phyloP scores from a whole-genome alignment of 2,888 invertebrate species.

The Drosophila quinaria region DNA sequence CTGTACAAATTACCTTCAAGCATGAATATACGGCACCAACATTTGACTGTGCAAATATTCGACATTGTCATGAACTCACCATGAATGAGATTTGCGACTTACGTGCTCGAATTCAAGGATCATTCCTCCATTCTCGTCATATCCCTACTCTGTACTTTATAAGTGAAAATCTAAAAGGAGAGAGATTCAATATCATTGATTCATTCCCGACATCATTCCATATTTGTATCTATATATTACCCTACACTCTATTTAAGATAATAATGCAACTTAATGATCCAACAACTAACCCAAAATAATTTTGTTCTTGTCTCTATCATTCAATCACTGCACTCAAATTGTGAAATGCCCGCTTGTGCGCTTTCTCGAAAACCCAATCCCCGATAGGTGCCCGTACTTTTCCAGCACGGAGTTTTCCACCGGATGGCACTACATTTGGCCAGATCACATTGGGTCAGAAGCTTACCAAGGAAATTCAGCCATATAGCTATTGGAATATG shows the following conservation, averaged over 20 bases:
- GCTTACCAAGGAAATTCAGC: slow-evolving; percentile 94
- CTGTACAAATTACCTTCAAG: slow-evolving; percentile 62
- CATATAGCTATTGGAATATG: slow-evolving; percentile 99
- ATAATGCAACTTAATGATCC: slow-evolving; percentile 3
- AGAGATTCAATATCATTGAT: not conserved
- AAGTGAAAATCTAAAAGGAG: too few species aligned
- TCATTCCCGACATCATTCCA: not conserved
- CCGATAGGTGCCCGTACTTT: slow-evolving; percentile 92
- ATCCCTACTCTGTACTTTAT: not conserved
- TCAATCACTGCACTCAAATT: slow-evolving; percentile 24
- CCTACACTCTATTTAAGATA: not conserved
- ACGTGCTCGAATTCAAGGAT: not conserved
- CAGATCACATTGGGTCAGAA: slow-evolving; percentile 95
- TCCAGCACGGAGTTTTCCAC: slow-evolving; percentile 95
- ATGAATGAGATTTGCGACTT: not conserved
- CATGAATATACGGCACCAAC: slow-evolving; percentile 51
- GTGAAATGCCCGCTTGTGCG: slow-evolving; percentile 15
- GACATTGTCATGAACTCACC: slow-evolving; percentile 8
- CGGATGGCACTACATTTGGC: slow-evolving; percentile 96
- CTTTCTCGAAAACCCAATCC: slow-evolving; percentile 7
- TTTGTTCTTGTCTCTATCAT: slow-evolving; percentile 47
- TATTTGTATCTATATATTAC: slow-evolving; percentile 5
- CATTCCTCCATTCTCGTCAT: not conserved
- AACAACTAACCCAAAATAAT: slow-evolving; percentile 44
- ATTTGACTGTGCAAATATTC: slow-evolving; percentile 30